phyloP scores from a whole-genome alignment of 1,140 invertebrate genomes.

The Mercenaria mercenaria region DNA sequence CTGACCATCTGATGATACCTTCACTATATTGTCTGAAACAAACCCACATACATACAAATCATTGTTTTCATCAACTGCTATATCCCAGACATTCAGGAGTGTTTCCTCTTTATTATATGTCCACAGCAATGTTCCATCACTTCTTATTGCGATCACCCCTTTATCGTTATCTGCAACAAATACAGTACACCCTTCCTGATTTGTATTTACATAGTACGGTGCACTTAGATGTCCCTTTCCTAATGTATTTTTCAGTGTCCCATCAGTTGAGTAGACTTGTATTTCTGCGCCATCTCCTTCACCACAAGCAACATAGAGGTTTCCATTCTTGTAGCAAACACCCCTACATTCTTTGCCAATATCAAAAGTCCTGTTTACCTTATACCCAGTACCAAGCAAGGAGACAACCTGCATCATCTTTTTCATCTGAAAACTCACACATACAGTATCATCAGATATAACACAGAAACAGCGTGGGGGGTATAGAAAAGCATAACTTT shows the following conservation, averaged over 20 bases:
- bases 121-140: neutral
- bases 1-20: neutral
- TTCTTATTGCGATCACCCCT: neutral
- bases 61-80: constrained; percentile 7
- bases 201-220: neutral
- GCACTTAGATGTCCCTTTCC: neutral
- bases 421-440: too few species aligned
- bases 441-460: too few species aligned
- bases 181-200: neutral
- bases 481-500: too few species aligned
- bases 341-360: neutral
- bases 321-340: neutral
- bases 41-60: neutral
- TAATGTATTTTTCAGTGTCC: neutral
- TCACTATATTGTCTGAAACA: neutral
- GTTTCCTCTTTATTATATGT: neutral
- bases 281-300: neutral
- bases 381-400: too few species aligned
- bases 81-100: neutral
- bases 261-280: neutral
- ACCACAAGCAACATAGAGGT: neutral
- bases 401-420: too few species aligned
- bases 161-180: neutral
- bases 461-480: too few species aligned
- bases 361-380: too few species aligned